These are phyloP conservation scores for Tragopan temminckii DNA, from an alignment of 2,797 vertebrate genomes.

Conservation along the genomic window DNA sequence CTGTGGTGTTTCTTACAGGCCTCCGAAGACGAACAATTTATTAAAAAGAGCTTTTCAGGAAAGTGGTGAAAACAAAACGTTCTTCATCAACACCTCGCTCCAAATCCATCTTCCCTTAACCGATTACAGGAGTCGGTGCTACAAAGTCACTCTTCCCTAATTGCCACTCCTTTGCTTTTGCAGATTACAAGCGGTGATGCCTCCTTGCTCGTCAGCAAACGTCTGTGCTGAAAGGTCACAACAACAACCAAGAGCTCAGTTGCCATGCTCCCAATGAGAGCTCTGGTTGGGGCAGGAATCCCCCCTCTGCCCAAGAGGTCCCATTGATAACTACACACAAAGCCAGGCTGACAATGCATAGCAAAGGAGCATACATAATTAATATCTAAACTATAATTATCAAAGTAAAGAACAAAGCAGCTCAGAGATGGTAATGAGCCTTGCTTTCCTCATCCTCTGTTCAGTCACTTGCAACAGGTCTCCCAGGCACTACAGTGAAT, in stretches of 20 bases:
- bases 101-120: conserved; percentile 17
- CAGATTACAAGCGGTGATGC: background rate
- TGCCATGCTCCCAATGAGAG: no score
- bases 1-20: conserved; percentile 47
- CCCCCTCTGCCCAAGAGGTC: background rate
- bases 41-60: conserved; percentile 60
- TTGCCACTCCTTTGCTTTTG: background rate
- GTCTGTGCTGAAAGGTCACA: background rate
- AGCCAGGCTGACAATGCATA: background rate
- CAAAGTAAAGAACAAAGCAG: conserved; percentile 30
- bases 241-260: background rate
- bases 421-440: background rate
- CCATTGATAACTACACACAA: background rate
- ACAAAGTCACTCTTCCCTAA: conserved; percentile 9
- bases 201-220: background rate
- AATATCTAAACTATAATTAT: background rate
- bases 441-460: background rate
- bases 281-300: background rate
- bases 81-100: background rate
- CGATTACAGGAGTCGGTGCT: background rate
- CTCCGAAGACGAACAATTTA: conserved; percentile 67
- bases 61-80: background rate
- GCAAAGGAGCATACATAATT: background rate
- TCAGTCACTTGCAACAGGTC: conserved; percentile 17
- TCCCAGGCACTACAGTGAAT: background rate